Percentiles rank a stretch among this genome's conserved stretches.
phyloP scores from a whole-genome alignment of 2,113 vertebrate genomes.

The Ifrita kowaldi region DNA sequence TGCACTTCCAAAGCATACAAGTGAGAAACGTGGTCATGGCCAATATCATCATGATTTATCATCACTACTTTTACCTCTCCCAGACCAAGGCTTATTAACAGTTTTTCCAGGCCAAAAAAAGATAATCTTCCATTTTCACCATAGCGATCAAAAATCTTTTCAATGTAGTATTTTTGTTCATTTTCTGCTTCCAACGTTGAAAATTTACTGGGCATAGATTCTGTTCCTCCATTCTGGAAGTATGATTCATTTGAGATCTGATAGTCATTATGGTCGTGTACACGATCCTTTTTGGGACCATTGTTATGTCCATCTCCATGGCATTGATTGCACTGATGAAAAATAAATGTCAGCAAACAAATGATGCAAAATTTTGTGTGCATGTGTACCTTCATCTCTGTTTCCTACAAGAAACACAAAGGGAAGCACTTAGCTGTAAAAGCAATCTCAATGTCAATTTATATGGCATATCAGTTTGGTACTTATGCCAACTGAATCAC shows the following conservation, averaged over 20 bases:
- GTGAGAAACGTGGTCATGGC: conserved; percentile 93
- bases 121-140: conserved; percentile 88
- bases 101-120: conserved; percentile 89
- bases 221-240: conserved; percentile 62
- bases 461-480: background rate
- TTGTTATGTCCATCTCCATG: conserved; percentile 78
- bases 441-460: background rate
- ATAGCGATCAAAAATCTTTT: conserved; percentile 88
- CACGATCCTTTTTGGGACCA: conserved; percentile 39
- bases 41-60: conserved; percentile 87
- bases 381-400: conserved; percentile 91
- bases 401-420: conserved; percentile 59
- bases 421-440: background rate
- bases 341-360: conserved; percentile 92
- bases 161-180: conserved; percentile 91
- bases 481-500: background rate
- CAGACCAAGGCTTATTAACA: conserved; percentile 89
- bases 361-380: conserved; percentile 96
- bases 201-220: conserved; percentile 55
- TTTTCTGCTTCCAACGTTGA: conserved; percentile 74
- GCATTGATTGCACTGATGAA: conserved; percentile 89
- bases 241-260: conserved; percentile 83
- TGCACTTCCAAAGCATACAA: conserved; percentile 87
- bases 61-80: conserved; percentile 88
- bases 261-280: conserved; percentile 76